These are phyloP conservation scores for Agrilus planipennis DNA, from an alignment of 1,140 invertebrate genomes.

Conservation along the genomic window DNA sequence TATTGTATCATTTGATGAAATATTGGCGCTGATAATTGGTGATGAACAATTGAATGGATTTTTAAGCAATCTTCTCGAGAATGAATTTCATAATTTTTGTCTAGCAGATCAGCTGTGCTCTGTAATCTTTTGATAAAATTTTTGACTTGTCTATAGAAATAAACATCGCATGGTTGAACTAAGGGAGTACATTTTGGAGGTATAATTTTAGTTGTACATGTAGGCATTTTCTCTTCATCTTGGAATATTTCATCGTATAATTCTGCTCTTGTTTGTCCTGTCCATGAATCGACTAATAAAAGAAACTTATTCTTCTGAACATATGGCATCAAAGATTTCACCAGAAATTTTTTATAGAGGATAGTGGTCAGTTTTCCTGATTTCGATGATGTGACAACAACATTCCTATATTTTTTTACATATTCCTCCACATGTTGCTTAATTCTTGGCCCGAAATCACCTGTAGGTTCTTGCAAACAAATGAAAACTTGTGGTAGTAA, in stretches of 20 bases:
- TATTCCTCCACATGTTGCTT: constrained; percentile 9
- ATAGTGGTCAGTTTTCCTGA: constrained; percentile 10
- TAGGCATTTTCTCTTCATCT: constrained; percentile 1
- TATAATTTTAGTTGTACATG: constrained; percentile 14
- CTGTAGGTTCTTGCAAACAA: constrained; percentile 7
- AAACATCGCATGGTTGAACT: constrained; percentile 8
- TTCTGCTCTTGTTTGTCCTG: constrained; percentile 3
- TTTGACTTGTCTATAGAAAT: constrained; percentile 10
- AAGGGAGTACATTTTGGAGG: constrained; percentile 6
- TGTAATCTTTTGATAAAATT: constrained; percentile 9
- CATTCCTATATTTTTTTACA: constrained; percentile 8
- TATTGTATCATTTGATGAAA: not conserved
- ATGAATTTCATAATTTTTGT: constrained; percentile 6
- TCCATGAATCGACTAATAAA: constrained; percentile 3
- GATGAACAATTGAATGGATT: constrained; percentile 1
- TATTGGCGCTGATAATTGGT: constrained; percentile 2
- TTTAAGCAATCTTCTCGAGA: constrained; percentile 1
- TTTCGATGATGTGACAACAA: constrained; percentile 10
- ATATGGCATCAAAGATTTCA: constrained; percentile 10
- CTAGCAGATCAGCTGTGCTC: constrained; percentile 2
- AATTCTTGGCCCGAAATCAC: constrained; percentile 13
- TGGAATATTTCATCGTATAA: constrained; percentile 8
- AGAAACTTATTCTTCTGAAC: constrained; percentile 9
- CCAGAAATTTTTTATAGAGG: constrained; percentile 11
- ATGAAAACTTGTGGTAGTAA: constrained; percentile 13